These are phyloP conservation scores for Okapia johnstoni DNA, from an alignment of 2,113 vertebrate species.

Conservation along the genomic window DNA sequence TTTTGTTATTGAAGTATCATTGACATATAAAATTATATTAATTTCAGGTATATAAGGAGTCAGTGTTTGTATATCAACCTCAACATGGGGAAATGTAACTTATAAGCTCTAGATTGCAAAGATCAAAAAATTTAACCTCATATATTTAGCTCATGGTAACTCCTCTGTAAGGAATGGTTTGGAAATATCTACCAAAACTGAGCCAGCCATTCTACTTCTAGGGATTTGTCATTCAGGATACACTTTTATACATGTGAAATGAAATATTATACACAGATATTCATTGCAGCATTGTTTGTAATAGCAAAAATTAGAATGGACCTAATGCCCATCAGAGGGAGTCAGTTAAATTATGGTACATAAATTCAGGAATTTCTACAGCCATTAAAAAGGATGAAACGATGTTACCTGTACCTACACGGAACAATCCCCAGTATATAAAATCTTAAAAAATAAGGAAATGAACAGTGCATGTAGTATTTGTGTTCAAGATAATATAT, in stretches of 20 bases:
- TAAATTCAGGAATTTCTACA: neutral
- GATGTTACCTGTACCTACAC: neutral
- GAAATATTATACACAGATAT: neutral
- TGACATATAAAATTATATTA: neutral
- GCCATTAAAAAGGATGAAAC: neutral
- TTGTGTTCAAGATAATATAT: neutral
- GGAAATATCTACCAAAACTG: neutral
- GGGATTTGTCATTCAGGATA: neutral
- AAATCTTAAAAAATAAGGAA: neutral
- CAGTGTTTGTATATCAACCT: neutral
- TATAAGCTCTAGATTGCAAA: neutral
- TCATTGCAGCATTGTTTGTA: neutral
- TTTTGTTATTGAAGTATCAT: neutral
- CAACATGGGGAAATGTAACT: neutral
- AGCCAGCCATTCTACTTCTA: neutral
- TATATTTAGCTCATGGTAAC: no score
- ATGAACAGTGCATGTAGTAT: neutral
- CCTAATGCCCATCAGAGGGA: neutral
- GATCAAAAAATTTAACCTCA: neutral
- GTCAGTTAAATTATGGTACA: no score
- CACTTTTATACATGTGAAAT: neutral
- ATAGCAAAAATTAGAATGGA: neutral
- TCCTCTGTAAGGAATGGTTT: neutral
- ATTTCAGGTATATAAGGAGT: neutral
- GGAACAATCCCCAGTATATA: neutral